These are phyloP conservation scores for Monopterus albus DNA, from an alignment of 2,113 vertebrate genomes.

Conservation along the genomic window DNA sequence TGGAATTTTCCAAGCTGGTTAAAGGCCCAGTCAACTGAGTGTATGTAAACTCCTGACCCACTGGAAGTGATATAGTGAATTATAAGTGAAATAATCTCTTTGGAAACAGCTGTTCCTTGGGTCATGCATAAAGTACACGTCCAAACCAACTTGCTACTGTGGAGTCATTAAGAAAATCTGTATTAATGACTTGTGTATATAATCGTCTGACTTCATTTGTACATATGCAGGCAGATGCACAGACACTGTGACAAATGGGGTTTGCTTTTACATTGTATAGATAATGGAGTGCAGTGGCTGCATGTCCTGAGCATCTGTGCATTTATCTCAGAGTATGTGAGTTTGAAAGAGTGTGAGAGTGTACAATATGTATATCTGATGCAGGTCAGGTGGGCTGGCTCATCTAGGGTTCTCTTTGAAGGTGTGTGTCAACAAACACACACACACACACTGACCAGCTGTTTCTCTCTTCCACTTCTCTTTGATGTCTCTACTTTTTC, in stretches of 20 bases:
- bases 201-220: no score
- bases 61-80: no score
- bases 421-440: conserved; percentile 59
- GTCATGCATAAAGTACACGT: no score
- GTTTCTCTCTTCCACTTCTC: conserved; percentile 62
- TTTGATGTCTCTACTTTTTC: conserved; percentile 72
- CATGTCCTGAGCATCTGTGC: conserved; percentile 1
- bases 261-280: conserved; percentile 29
- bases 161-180: no score
- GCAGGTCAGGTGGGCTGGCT: conserved; percentile 66
- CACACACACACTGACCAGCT: conserved; percentile 70
- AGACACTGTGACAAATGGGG: conserved; percentile 55
- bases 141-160: no score
- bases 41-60: no score
- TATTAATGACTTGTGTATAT: no score
- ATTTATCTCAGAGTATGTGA: not conserved
- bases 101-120: no score
- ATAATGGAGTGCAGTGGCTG: not conserved
- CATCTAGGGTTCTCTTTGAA: conserved; percentile 73
- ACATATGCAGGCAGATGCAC: conserved; percentile 37
- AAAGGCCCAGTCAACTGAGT: no score
- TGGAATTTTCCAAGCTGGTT: no score
- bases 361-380: conserved; percentile 29
- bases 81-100: no score
- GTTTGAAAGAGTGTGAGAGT: not conserved